Conservation (phyloP, 2,797 vertebrate species). For the Rhadinocentrus ornatus region DNA sequence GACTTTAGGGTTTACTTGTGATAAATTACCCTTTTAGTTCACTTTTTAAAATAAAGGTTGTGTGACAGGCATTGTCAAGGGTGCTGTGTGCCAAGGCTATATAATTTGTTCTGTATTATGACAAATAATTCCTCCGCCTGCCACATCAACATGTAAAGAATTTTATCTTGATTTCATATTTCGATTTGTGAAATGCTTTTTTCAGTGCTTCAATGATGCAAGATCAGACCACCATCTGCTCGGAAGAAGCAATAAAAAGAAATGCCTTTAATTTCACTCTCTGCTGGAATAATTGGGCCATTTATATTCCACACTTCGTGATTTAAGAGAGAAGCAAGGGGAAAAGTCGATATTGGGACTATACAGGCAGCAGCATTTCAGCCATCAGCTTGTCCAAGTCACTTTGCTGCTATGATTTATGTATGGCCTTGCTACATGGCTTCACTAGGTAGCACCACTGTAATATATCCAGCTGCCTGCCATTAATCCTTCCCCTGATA, state of each 20-base stretch:
- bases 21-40: slow-evolving; percentile 36
- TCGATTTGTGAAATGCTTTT: slow-evolving; percentile 29
- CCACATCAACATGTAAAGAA: slow-evolving; percentile 35
- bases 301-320: slow-evolving; percentile 81
- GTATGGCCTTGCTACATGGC: slow-evolving; percentile 74
- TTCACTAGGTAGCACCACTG: slow-evolving; percentile 67
- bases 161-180: slow-evolving; percentile 18
- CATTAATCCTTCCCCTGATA: slow-evolving; percentile 80
- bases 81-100: slow-evolving; percentile 13
- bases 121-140: slow-evolving; percentile 54
- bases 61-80: slow-evolving; percentile 16
- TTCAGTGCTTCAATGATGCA: slow-evolving; percentile 40
- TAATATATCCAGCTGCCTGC: slow-evolving; percentile 73
- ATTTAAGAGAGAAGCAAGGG: slow-evolving; percentile 74
- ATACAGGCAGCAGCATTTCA: slow-evolving; percentile 77
- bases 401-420: slow-evolving; percentile 83
- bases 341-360: slow-evolving; percentile 77
- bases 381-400: slow-evolving; percentile 80
- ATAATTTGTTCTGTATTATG: slow-evolving; percentile 27
- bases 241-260: slow-evolving; percentile 61
- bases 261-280: slow-evolving; percentile 78
- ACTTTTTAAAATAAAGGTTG: slow-evolving; percentile 45
- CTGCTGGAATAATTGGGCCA: slow-evolving; percentile 80
- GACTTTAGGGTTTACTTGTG: slow-evolving; percentile 27
- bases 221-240: slow-evolving; percentile 67